Percentiles rank a stretch among this genome's conserved stretches.
Conservation (phyloP, 2,888 invertebrate species). For the Cryptocheilus praepositus region DNA sequence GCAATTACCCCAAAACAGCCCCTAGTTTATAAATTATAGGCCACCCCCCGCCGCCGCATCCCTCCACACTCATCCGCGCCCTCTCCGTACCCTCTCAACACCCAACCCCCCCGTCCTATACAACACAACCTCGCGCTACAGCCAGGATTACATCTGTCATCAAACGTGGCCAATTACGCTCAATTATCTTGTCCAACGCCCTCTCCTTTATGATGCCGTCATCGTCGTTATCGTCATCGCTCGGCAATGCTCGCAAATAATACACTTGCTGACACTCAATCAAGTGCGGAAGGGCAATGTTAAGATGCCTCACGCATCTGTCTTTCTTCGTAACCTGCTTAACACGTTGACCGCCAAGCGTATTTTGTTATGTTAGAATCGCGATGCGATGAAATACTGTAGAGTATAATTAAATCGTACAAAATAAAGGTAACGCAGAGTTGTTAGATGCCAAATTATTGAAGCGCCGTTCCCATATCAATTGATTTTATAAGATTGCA, state of each 20-base stretch:
- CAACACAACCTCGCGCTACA: constrained; percentile 33
- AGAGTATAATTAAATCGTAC: no score
- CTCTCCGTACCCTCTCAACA: constrained; percentile 23
- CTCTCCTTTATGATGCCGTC: constrained; percentile 2
- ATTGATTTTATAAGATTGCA: no score
- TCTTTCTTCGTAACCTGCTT: no score
- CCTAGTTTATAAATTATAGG: constrained; percentile 74
- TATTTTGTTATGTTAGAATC: no score
- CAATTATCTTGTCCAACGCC: constrained; percentile 60
- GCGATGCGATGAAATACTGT: no score
- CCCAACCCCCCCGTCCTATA: constrained; percentile 33
- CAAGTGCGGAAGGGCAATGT: no score
- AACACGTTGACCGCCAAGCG: no score
- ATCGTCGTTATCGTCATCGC: constrained; percentile 3
- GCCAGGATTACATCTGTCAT: constrained; percentile 70
- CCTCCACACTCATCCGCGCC: constrained; percentile 2
- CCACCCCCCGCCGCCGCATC: constrained; percentile 48
- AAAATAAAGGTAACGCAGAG: no score
- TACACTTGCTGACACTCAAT: no score
- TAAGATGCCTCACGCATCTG: no score
- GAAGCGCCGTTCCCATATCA: no score
- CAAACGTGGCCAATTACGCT: constrained; percentile 68
- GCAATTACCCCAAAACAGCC: constrained; percentile 74
- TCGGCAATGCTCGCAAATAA: background rate
- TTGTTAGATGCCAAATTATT: no score